A percentile compares a stretch with the other conserved stretches of the same genome.
Evolutionary conservation across 2,797 vertebrate genomes (phyloP).

Genomic region (Aulostomus chinensis): DNA sequence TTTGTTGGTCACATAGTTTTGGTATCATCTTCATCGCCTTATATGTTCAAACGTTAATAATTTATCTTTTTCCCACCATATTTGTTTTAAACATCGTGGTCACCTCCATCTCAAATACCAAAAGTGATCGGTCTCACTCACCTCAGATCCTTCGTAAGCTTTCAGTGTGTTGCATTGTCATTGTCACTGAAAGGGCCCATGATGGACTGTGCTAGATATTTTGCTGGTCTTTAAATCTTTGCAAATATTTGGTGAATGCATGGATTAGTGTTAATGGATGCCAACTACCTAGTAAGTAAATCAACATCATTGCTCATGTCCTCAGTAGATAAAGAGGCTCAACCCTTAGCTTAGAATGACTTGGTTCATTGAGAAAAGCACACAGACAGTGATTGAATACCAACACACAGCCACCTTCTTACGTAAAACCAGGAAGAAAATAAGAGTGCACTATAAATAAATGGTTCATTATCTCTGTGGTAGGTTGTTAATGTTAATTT

Average conservation of each 20-base stretch:
- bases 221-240: neutral
- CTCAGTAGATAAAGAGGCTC: neutral
- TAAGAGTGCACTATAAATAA: neutral
- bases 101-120: no score
- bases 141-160: no score
- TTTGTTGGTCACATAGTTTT: no score
- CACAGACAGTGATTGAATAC: constrained; percentile 6
- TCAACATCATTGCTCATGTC: neutral
- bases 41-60: no score
- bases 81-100: no score
- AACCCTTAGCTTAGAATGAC: constrained; percentile 17
- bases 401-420: neutral
- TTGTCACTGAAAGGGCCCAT: no score
- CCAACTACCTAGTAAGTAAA: neutral
- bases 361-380: constrained; percentile 11
- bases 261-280: neutral
- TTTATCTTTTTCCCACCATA: no score
- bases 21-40: no score
- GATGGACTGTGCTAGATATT: neutral
- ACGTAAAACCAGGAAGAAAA: neutral
- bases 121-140: no score
- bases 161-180: no score
- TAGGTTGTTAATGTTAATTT: neutral
- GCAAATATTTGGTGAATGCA: constrained; percentile 25
- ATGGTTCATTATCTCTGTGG: neutral